Base-by-base conservation (phyloP, 2,113 vertebrate genomes). In the Lutjanus erythropterus region DNA sequence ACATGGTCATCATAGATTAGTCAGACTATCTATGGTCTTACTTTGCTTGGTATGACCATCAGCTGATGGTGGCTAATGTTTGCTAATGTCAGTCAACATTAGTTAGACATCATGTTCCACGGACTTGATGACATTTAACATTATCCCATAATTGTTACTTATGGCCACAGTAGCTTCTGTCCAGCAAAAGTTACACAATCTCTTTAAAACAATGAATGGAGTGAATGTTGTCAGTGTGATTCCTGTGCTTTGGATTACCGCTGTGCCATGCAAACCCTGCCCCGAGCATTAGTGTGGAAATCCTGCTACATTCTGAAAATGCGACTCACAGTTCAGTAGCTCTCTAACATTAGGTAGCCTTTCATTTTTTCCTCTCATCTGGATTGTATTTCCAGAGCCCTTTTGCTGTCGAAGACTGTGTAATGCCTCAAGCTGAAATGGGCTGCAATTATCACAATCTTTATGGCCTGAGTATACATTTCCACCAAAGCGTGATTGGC, bases 401-500 rank as follows among this genome's bases (percentile, higher is more conserved):
- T 47, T 75, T 71, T 79, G 65, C 84, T 75, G 73, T 87, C 21
- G 31, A 71, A 83, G 55, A 61, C 75, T 70, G 41, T 82, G 71
- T 89, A 79, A 89, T 74, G 86, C 86, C 67, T 89, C 78, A 86
- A 80, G 83, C 65, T 81, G 73, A 87, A 91, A 82, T 74, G 76
- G 64, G 76, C 83, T 42, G 31, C 86, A 86, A 75, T 88, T 92
- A 90, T 91, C 86, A 58, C 87, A 62, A 83, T 92, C 91, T 92
- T 93, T 91, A 93, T 71, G 66, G 70, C 42, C 78, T 14, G 64
- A 60, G 86, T 86, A 84, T 93, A 89, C 84, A 75, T 90, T 92
- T 92, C 75, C 89, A 91, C 83, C 65, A 83, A 83, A 92, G 83
- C 86, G 87, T 93, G 89, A 92, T 86, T 75, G 74, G 81, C 74